Conservation (phyloP, 2,797 vertebrate species). For the Macropodus opercularis region DNA sequence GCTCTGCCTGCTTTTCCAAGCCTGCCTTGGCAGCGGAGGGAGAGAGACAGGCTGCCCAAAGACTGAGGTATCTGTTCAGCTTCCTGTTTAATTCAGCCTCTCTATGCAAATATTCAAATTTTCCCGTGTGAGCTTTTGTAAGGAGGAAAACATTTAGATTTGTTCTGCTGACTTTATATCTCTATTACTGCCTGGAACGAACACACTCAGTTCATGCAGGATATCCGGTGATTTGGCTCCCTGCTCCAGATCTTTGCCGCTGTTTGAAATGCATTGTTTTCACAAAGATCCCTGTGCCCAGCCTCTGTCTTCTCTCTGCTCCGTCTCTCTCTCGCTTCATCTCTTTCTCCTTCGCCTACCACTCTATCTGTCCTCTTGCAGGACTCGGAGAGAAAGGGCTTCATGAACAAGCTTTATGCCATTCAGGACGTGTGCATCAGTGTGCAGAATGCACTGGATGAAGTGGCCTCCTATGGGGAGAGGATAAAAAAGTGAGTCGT, state of each 20-base stretch:
- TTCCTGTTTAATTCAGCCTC: conserved; percentile 71
- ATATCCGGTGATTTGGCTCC: conserved; percentile 79
- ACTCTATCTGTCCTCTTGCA: conserved; percentile 80
- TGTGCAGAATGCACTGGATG: conserved; percentile 95
- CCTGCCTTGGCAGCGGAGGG: conserved; percentile 67
- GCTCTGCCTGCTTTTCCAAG: conserved; percentile 61
- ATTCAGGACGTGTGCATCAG: conserved; percentile 98
- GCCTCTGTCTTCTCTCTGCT: conserved; percentile 60
- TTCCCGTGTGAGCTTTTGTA: conserved; percentile 71
- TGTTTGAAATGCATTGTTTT: conserved; percentile 79
- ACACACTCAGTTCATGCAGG: conserved; percentile 70
- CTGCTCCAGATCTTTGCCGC: conserved; percentile 76
- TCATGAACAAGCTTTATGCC: conserved; percentile 98
- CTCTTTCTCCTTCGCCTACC: conserved; percentile 53
- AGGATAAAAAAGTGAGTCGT: conserved; percentile 98
- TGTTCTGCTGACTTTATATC: conserved; percentile 82
- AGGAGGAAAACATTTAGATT: conserved; percentile 77
- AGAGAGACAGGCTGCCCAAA: conserved; percentile 41
- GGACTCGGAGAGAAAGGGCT: conserved; percentile 98
- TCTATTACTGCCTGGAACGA: conserved; percentile 77
- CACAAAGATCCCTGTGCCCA: conserved; percentile 72
- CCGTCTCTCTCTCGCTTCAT: conserved; percentile 35
- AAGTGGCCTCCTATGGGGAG: conserved; percentile 95
- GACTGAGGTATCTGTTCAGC: conserved; percentile 77
- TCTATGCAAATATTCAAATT: conserved; percentile 79